A percentile compares a stretch with the other conserved stretches of the same genome.
Evolutionary conservation across 2,888 invertebrate species (phyloP).

Genomic region (Gymnoscelis rufifasciata): DNA sequence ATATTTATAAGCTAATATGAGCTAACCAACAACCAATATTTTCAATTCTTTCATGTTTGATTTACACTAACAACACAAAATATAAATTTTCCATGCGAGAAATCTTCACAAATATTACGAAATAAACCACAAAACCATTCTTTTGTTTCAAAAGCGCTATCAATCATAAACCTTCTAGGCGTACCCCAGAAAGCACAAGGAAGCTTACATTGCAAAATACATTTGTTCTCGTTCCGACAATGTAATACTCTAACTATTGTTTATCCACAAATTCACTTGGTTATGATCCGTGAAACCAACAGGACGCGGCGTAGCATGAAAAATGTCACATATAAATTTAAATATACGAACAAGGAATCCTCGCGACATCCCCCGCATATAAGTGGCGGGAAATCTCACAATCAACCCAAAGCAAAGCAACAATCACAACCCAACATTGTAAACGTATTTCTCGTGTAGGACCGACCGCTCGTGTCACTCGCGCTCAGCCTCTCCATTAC

Average conservation of each 20-base stretch:
- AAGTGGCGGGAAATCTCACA: conserved; percentile 64
- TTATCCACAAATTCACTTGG: neutral
- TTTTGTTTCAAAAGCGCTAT: too few species aligned
- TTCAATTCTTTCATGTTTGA: too few species aligned
- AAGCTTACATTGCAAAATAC: neutral
- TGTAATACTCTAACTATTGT: neutral
- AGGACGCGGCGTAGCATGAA: conserved; percentile 17
- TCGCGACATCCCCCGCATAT: conserved; percentile 56
- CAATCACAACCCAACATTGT: conserved; percentile 49
- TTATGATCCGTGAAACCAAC: conserved; percentile 12
- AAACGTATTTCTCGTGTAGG: conserved; percentile 53
- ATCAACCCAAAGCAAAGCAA: conserved; percentile 38
- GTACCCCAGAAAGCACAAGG: too few species aligned
- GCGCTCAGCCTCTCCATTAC: conserved; percentile 53
- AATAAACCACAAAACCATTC: too few species aligned
- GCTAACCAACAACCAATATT: too few species aligned
- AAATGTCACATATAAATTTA: conserved; percentile 29
- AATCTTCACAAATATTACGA: too few species aligned
- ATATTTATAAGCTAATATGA: too few species aligned
- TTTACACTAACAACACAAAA: too few species aligned
- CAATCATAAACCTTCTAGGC: too few species aligned
- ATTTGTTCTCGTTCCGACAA: neutral
- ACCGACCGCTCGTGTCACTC: conserved; percentile 49
- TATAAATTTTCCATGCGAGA: too few species aligned
- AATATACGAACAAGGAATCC: conserved; percentile 33